Conservation (phyloP, 2,797 vertebrate genomes). For the Dipus sagitta region DNA sequence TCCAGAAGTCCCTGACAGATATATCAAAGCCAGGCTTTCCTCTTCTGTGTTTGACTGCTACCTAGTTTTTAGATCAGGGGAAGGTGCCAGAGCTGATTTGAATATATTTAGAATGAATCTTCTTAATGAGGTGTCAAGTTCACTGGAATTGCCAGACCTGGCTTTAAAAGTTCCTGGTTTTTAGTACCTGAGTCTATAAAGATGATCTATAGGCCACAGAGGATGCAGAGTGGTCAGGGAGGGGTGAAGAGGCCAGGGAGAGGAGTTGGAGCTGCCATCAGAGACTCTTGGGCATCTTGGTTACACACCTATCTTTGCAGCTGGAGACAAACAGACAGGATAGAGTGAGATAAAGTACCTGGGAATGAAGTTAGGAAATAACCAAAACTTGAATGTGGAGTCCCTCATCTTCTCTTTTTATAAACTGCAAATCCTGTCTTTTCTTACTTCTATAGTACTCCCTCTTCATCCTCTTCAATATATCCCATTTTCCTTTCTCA, state of each 20-base stretch:
- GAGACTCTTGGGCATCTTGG: slow-evolving; percentile 25
- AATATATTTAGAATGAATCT: slow-evolving; percentile 80
- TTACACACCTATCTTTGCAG: slow-evolving; percentile 37
- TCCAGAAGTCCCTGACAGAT: not conserved
- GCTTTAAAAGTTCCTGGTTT: slow-evolving; percentile 80
- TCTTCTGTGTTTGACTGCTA: not conserved
- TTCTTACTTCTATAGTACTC: not conserved
- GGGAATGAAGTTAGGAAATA: not conserved
- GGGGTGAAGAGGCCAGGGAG: not conserved
- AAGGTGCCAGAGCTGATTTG: slow-evolving; percentile 67
- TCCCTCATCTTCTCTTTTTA: not conserved
- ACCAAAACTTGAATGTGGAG: not conserved
- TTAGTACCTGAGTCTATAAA: slow-evolving; percentile 80
- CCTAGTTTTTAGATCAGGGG: slow-evolving; percentile 28
- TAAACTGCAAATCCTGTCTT: not conserved
- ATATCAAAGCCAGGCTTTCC: not conserved
- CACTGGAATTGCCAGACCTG: slow-evolving; percentile 68
- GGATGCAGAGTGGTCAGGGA: slow-evolving; percentile 36
- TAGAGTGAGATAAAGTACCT: not conserved
- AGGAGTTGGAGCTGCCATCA: not conserved
- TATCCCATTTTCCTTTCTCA: slow-evolving; percentile 3
- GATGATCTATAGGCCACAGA: slow-evolving; percentile 71
- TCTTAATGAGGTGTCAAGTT: slow-evolving; percentile 79
- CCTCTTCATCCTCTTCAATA: not conserved
- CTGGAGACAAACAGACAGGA: not conserved